These are phyloP conservation scores for Numida meleagris DNA, from an alignment of 2,113 vertebrate genomes.

Conservation along the genomic window DNA sequence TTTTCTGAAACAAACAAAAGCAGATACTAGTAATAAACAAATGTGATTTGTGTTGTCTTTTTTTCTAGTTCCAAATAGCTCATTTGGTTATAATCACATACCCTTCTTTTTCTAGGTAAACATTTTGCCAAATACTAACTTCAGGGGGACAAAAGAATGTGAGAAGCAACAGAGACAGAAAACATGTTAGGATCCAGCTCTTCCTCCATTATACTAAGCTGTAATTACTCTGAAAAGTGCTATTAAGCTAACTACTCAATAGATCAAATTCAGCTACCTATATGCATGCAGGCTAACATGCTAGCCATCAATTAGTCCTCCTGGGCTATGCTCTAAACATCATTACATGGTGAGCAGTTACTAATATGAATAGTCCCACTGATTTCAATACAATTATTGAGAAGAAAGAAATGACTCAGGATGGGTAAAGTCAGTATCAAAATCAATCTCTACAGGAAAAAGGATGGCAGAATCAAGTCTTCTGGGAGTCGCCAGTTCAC, in stretches of 20 bases:
- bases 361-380: not conserved
- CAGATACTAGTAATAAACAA: conserved; percentile 63
- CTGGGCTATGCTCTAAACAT: not conserved
- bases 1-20: conserved; percentile 65
- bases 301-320: not conserved
- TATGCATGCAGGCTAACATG: not conserved
- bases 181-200: conserved; percentile 24
- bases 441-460: conserved; percentile 27
- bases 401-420: not conserved
- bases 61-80: conserved; percentile 26
- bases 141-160: conserved; percentile 4
- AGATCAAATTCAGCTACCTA: not conserved
- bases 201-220: not conserved
- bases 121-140: conserved; percentile 41
- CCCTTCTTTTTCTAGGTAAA: conserved; percentile 12
- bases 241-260: conserved; percentile 1
- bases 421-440: not conserved
- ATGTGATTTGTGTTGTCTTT: conserved; percentile 39
- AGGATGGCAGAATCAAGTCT: conserved; percentile 17
- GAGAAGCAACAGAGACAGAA: conserved; percentile 33
- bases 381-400: conserved; percentile 45
- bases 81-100: conserved; percentile 59
- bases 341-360: not conserved
- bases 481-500: conserved; percentile 1
- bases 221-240: conserved; percentile 40